phyloP scores from a whole-genome alignment of 2,888 invertebrate species.

The Empis stercorea region DNA sequence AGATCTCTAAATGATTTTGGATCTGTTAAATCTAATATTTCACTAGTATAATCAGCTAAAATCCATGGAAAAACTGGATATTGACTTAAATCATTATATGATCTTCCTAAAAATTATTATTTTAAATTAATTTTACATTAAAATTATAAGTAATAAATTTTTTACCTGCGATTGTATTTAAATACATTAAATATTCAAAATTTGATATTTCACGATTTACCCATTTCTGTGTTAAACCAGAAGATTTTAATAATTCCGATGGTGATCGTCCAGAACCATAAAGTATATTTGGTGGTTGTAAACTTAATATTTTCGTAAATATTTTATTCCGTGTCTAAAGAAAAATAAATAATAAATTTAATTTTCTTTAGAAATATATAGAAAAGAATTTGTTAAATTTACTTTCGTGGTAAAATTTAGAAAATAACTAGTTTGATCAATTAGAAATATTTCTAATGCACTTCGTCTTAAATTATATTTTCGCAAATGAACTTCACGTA shows the following conservation, averaged over 20 bases:
- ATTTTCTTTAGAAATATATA: neutral
- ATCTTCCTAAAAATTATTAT: constrained; percentile 39
- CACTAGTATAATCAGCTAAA: constrained; percentile 57
- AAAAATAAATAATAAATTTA: neutral
- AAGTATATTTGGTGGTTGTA: constrained; percentile 46
- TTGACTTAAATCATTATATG: constrained; percentile 67
- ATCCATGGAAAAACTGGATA: constrained; percentile 73
- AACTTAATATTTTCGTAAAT: constrained; percentile 44
- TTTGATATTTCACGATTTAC: constrained; percentile 56
- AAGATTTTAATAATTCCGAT: constrained; percentile 44
- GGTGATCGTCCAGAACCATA: constrained; percentile 47
- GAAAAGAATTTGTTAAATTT: constrained; percentile 3
- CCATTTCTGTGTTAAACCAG: constrained; percentile 49
- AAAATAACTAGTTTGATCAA: constrained; percentile 53
- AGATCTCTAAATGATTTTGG: constrained; percentile 55
- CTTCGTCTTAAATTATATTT: constrained; percentile 49
- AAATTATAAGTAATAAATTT: neutral
- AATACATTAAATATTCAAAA: constrained; percentile 63
- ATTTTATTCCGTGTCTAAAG: constrained; percentile 47
- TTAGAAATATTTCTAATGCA: constrained; percentile 50
- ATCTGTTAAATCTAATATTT: constrained; percentile 50
- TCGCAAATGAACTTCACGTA: constrained; percentile 49
- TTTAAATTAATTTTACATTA: neutral
- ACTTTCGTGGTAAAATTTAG: constrained; percentile 50
- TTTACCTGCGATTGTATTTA: constrained; percentile 53